phyloP scores from a whole-genome alignment of 2,888 invertebrate genomes.

The Hemaris fuciformis region DNA sequence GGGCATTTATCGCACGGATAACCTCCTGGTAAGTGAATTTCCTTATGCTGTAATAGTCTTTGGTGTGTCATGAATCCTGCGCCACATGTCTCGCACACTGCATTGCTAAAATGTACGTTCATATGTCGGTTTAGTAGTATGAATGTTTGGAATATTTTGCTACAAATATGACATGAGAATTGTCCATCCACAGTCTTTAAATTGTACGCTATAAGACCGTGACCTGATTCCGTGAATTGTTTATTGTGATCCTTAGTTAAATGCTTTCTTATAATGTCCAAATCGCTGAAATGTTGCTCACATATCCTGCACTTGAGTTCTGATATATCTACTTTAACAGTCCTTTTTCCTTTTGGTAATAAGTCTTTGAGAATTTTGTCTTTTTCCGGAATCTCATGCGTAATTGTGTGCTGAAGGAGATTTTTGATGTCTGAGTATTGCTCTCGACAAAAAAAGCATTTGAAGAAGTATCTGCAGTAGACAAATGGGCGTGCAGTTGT shows the following conservation, averaged over 20 bases:
- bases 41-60: conserved; percentile 58
- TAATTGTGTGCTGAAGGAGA: conserved; percentile 46
- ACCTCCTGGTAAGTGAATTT: conserved; percentile 59
- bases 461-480: conserved; percentile 62
- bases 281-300: conserved; percentile 29
- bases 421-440: conserved; percentile 50
- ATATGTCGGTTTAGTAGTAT: conserved; percentile 64
- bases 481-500: conserved; percentile 59
- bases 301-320: conserved; percentile 59
- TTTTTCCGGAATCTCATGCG: conserved; percentile 48
- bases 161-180: conserved; percentile 57
- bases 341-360: conserved; percentile 58
- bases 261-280: conserved; percentile 52
- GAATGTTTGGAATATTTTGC: conserved; percentile 59
- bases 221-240: conserved; percentile 54
- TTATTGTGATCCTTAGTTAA: conserved; percentile 43
- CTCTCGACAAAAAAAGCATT: conserved; percentile 63
- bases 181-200: conserved; percentile 48
- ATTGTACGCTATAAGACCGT: conserved; percentile 58
- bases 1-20: conserved; percentile 65
- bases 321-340: conserved; percentile 64
- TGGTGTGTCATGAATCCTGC: conserved; percentile 64
- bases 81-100: conserved; percentile 64
- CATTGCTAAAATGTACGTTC: conserved; percentile 67
- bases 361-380: conserved; percentile 47